Conservation (phyloP, 2,888 invertebrate species). For the Heteropelma amictum region DNA sequence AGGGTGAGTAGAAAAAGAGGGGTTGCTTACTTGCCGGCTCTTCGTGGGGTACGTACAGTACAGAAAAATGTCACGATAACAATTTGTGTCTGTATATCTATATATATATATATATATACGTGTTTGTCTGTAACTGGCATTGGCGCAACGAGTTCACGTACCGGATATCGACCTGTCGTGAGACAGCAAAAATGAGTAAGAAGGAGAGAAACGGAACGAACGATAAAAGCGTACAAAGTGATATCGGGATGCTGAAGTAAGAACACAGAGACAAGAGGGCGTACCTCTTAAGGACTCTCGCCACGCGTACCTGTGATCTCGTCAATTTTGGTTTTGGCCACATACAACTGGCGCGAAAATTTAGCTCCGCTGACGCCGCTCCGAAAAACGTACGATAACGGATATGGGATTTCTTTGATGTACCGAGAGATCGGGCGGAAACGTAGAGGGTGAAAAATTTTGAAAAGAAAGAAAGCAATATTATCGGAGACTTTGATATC, state of each 20-base stretch:
- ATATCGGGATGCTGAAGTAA: constrained; percentile 33
- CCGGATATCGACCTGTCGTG: constrained; percentile 48
- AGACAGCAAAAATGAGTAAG: constrained; percentile 42
- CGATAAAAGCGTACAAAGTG: constrained; percentile 28
- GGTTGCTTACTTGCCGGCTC: constrained; percentile 43
- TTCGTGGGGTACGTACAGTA: not conserved
- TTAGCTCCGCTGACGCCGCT: not conserved
- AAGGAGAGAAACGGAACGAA: constrained; percentile 31
- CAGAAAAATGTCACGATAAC: constrained; percentile 7
- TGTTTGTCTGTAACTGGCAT: not conserved
- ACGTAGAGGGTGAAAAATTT: too few species aligned
- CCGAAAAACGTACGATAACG: too few species aligned
- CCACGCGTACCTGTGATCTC: constrained; percentile 35
- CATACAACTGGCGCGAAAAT: not conserved
- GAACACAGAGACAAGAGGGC: not conserved
- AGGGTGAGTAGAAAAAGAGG: constrained; percentile 42
- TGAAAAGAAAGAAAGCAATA: too few species aligned
- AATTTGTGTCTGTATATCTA: not conserved
- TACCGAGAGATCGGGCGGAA: too few species aligned
- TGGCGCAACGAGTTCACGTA: constrained; percentile 39
- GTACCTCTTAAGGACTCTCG: constrained; percentile 35
- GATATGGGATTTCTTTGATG: too few species aligned
- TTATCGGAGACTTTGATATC: too few species aligned
- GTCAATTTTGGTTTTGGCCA: constrained; percentile 34
- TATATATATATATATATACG: not conserved